Evolutionary conservation across 2,888 invertebrate genomes (phyloP), one percentile per base, ranked within the genome.

Genomic region (Pseudanteris insignis): DNA sequence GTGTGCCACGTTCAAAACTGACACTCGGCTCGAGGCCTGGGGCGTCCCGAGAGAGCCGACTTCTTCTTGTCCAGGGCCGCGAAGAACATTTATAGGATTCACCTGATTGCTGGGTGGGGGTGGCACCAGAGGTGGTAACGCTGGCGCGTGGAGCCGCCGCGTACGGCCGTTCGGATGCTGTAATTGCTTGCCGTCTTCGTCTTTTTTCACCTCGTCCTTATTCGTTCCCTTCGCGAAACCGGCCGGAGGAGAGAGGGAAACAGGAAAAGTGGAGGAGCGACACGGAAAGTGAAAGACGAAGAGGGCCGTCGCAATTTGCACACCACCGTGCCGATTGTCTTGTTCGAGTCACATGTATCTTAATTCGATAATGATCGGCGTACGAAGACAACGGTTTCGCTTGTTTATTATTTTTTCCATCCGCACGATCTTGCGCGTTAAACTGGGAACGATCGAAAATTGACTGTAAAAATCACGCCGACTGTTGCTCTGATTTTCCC

Each of bases 41-140:
- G 65, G 65, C 65, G 70, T 70, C 72, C 74, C 73, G 70, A 61
- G 70, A 67, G 64, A 69, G n/a, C n/a, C n/a, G 50, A 72, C 75
- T 73, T 74, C 73, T 70, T 73, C 65, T 68, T 59, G 65, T 64
- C 65, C 63, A 65, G 50, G 65, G 66, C 50, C 67, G 70, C 72
- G 71, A 72, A 69, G 72, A 73, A 76, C 78, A 79, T 79, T 79
- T 79, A 79, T 79, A 79, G 79, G 79, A 79, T 79, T 78, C 77
- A 74, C 70, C 71, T 67, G 71, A 73, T 76, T 66, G 63, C 44
- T 53, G 71, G 48, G 61, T 65, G 59, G 58, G 61, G 51, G 58
- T 44, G 53, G 34, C 38, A 48, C 38, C n/a, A 53, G 64, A 47
- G 58, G 62, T 51, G 59, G 57, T 64, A 57, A 63, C 64, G 71